Evolutionary conservation across 2,113 vertebrate genomes (phyloP).

Genomic region (Erinaceus europaeus): DNA sequence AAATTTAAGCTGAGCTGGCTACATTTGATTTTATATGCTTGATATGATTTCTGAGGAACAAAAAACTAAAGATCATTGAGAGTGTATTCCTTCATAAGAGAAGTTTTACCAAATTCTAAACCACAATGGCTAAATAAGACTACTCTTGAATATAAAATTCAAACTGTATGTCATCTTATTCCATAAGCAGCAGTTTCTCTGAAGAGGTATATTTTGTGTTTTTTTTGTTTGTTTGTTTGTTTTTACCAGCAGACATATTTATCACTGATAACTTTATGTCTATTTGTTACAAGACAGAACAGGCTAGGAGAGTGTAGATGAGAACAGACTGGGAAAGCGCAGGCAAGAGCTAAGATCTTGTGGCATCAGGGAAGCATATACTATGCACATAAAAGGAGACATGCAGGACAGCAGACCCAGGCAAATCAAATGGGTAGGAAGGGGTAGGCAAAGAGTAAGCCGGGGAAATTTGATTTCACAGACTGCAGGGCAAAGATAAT

Average conservation of each 20-base stretch:
- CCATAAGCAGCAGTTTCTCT: neutral
- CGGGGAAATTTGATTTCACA: neutral
- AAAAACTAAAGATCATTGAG: neutral
- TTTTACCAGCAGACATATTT: neutral
- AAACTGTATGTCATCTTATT: neutral
- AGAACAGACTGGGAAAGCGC: neutral
- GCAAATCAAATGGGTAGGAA: neutral
- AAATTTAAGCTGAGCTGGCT: neutral
- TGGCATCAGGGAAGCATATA: neutral
- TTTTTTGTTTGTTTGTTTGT: no score
- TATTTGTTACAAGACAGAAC: neutral
- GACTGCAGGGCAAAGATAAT: neutral
- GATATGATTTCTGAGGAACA: slow-evolving; percentile 16
- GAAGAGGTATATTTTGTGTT: slow-evolving; percentile 7
- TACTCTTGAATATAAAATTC: slow-evolving; percentile 4
- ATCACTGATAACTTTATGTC: neutral
- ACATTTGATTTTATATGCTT: neutral
- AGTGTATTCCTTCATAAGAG: neutral
- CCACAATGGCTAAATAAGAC: neutral
- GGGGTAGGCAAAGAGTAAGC: neutral
- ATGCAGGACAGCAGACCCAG: neutral
- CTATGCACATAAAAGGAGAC: neutral
- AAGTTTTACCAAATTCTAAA: neutral
- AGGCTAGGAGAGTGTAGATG: neutral
- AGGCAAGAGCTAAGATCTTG: neutral